phyloP scores from a whole-genome alignment of 2,888 invertebrate species.

The Octodonta nipae region DNA sequence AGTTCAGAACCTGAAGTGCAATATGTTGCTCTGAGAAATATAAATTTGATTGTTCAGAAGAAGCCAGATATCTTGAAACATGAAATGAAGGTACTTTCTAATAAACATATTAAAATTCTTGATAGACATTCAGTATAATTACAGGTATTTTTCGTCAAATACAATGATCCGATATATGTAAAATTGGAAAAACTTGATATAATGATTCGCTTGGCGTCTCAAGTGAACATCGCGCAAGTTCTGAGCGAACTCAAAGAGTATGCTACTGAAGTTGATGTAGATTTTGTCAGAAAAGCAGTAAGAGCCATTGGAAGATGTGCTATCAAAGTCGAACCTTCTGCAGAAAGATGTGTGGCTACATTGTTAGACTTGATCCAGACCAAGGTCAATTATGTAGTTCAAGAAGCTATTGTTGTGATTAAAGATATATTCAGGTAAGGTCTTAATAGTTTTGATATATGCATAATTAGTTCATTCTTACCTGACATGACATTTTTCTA shows the following conservation, averaged over 20 bases:
- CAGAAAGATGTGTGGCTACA: conserved; percentile 96
- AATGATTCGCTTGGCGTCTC: conserved; percentile 96
- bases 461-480: too few relatives aligned
- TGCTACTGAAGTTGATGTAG: conserved; percentile 98
- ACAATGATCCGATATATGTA: conserved; percentile 99
- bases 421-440: conserved; percentile 79
- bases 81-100: conserved; percentile 83
- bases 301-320: conserved; percentile 97
- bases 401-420: conserved; percentile 98
- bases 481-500: too few relatives aligned
- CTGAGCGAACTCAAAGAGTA: conserved; percentile 96
- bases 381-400: conserved; percentile 98
- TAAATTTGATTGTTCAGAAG: conserved; percentile 98
- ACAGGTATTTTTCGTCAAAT: conserved; percentile 91
- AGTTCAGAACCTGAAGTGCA: conserved; percentile 99
- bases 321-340: conserved; percentile 94
- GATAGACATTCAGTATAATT: conserved; percentile 5
- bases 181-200: conserved; percentile 97
- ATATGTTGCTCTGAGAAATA: conserved; percentile 94
- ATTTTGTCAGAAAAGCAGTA: conserved; percentile 97
- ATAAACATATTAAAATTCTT: background rate
- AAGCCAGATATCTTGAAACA: conserved; percentile 96
- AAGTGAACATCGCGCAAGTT: conserved; percentile 95
- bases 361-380: conserved; percentile 95
- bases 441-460: too few relatives aligned